Evolutionary conservation across 1,140 invertebrate genomes (phyloP).

Genomic region (Belonocnema kinseyi): DNA sequence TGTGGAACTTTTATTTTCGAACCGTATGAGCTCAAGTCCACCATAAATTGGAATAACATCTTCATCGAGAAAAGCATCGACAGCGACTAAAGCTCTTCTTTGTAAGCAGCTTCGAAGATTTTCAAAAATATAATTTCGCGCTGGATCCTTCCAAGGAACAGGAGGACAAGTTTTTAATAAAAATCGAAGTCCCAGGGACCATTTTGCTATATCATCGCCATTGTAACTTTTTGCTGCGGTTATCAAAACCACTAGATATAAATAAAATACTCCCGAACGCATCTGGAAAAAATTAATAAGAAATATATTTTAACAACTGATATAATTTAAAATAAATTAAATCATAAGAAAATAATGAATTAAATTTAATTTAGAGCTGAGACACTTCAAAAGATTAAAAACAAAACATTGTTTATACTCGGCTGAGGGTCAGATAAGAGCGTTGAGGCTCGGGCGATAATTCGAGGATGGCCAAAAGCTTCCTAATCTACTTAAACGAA

Average conservation of each 20-base stretch:
- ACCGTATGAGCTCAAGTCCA: conserved; percentile 62
- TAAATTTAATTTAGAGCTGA: too few relatives aligned
- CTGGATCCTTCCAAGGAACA: conserved; percentile 40
- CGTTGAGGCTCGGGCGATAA: not conserved
- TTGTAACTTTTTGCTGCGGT: conserved; percentile 30
- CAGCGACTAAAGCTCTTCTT: conserved; percentile 51
- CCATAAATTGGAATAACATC: conserved; percentile 65
- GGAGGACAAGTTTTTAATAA: conserved; percentile 61
- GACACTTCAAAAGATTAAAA: too few relatives aligned
- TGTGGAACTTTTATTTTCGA: conserved; percentile 35
- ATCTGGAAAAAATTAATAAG: conserved; percentile 48
- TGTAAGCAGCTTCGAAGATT: conserved; percentile 60
- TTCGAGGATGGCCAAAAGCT: not conserved
- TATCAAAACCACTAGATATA: conserved; percentile 42
- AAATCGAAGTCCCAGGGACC: conserved; percentile 51
- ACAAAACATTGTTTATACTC: too few relatives aligned
- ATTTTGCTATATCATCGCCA: conserved; percentile 52
- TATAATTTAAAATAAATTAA: too few relatives aligned
- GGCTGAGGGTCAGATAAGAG: too few relatives aligned
- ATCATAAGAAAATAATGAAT: too few relatives aligned
- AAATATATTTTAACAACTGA: not conserved
- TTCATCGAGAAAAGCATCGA: conserved; percentile 59
- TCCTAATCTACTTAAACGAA: conserved; percentile 17
- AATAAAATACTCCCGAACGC: conserved; percentile 46
- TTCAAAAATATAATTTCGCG: conserved; percentile 57